Evolutionary conservation across 92 coral and sea anemone species (phyloP).

Genomic region (Palythoa caribaeorum): DNA sequence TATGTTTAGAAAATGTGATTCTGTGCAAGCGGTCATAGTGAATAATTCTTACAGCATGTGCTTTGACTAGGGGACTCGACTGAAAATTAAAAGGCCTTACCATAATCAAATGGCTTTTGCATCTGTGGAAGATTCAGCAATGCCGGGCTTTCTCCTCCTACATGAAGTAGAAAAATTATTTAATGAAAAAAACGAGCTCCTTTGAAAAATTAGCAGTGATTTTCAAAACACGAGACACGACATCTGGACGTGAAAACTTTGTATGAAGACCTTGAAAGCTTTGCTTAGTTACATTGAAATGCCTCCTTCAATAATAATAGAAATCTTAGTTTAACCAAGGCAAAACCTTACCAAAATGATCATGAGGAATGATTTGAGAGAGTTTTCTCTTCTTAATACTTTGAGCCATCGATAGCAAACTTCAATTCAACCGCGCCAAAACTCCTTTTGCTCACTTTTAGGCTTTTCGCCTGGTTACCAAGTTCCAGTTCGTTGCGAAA

Average conservation of each 20-base stretch:
- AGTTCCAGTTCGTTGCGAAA: neutral
- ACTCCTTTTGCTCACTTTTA: neutral
- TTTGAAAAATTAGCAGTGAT: neutral
- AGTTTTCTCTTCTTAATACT: slow-evolving; percentile 18
- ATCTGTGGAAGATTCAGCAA: slow-evolving; percentile 62
- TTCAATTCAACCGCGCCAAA: neutral
- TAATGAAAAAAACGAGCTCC: neutral
- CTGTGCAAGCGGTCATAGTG: neutral
- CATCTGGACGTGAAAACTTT: too few species aligned
- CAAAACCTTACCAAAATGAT: slow-evolving; percentile 10
- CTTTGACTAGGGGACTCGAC: neutral
- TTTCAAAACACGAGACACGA: neutral
- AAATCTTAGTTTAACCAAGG: neutral
- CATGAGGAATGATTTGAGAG: slow-evolving; percentile 14
- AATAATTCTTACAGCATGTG: neutral
- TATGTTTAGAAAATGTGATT: too few species aligned
- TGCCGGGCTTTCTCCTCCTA: slow-evolving; percentile 60
- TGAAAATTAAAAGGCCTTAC: slow-evolving; percentile 37
- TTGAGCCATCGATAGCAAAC: slow-evolving; percentile 30
- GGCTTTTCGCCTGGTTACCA: neutral
- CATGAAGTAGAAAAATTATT: neutral
- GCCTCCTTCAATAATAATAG: neutral
- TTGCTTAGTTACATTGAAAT: neutral
- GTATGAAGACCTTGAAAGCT: neutral
- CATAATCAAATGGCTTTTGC: slow-evolving; percentile 72